Evolutionary conservation across 2,797 vertebrate genomes (phyloP).

Genomic region (Sitta carolinensis): DNA sequence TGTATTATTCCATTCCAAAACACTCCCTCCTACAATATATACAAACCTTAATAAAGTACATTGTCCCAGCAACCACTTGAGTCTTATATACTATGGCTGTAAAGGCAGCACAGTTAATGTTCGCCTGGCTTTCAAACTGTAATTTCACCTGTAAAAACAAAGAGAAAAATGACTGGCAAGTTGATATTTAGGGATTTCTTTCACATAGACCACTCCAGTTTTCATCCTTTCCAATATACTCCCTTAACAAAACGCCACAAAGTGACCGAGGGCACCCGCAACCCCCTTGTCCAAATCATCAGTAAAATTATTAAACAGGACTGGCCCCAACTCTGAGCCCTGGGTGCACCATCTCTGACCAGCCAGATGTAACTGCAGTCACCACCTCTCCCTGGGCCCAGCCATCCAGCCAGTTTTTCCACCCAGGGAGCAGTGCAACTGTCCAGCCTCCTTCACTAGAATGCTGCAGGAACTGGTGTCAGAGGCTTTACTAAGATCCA

Average conservation of each 20-base stretch:
- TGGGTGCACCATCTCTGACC: not conserved
- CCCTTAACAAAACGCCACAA: not conserved
- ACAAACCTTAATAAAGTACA: slow-evolving; percentile 67
- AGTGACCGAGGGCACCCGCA: rapidly evolving
- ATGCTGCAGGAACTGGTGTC: not conserved
- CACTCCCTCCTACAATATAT: not conserved
- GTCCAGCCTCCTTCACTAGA: not conserved
- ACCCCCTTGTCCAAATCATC: not conserved
- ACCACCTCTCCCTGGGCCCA: too few species aligned
- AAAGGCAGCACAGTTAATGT: not conserved
- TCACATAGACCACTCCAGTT: not conserved
- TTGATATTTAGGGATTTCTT: not conserved
- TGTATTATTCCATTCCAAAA: not conserved
- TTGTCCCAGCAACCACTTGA: slow-evolving; percentile 55
- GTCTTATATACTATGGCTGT: not conserved
- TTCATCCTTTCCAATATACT: not conserved
- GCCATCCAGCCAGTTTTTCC: not conserved
- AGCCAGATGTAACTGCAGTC: not conserved
- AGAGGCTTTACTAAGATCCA: not conserved
- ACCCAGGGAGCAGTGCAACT: not conserved
- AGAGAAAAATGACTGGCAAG: not conserved
- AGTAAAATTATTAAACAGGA: not conserved
- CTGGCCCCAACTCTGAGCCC: not conserved
- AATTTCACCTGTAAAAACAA: slow-evolving; percentile 47
- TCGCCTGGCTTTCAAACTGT: not conserved